A percentile compares a stretch with the other conserved stretches of the same genome.
Conservation (phyloP, 2,113 vertebrate species). For the Brachypteracias leptosomus region DNA sequence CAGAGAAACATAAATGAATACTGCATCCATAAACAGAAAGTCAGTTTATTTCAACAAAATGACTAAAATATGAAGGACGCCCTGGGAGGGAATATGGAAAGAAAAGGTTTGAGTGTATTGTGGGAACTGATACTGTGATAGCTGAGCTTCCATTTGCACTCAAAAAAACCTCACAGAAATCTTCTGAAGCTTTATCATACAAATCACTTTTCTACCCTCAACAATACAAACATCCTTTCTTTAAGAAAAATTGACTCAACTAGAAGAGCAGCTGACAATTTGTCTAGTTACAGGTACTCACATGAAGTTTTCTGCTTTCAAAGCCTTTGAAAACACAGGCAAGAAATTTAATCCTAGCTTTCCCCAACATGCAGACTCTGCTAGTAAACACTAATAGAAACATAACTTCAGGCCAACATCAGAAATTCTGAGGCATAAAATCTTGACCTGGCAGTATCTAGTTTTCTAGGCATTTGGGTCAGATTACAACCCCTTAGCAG, state of each 20-base stretch:
- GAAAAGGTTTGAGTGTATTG: neutral
- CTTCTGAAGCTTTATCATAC: neutral
- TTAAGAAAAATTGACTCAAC: neutral
- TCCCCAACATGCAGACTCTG: neutral
- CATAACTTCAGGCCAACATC: neutral
- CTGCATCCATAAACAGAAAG: neutral
- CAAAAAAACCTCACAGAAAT: neutral
- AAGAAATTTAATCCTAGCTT: neutral
- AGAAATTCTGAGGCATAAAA: neutral
- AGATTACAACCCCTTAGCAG: neutral
- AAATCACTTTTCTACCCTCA: neutral
- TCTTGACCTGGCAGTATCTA: neutral
- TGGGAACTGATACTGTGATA: neutral
- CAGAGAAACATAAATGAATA: neutral
- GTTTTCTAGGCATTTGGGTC: neutral
- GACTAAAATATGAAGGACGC: neutral
- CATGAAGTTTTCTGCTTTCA: neutral
- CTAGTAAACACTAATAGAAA: accelerated
- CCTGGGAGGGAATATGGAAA: neutral
- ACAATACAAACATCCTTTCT: neutral
- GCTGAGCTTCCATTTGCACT: neutral
- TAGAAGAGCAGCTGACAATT: neutral
- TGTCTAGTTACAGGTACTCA: neutral
- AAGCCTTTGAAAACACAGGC: neutral
- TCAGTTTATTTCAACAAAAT: neutral